Conservation (phyloP, 1,140 invertebrate species). For the Andrena cerasifolii region DNA sequence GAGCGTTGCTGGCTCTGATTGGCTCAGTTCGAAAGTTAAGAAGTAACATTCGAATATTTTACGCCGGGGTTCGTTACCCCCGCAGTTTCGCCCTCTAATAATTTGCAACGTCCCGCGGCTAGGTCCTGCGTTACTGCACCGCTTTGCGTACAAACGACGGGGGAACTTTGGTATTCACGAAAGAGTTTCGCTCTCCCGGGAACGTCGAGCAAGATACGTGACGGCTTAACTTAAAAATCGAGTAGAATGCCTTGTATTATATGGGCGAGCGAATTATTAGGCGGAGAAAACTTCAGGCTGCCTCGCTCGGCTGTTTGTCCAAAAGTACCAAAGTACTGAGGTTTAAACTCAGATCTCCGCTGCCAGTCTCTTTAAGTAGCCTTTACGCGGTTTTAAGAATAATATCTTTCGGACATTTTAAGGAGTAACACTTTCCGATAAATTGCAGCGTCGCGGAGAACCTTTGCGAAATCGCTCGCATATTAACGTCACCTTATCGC, state of each 20-base stretch:
- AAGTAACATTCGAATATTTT: not conserved
- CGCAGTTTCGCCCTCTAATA: not conserved
- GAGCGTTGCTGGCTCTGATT: too few relatives aligned
- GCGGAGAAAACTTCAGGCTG: too few relatives aligned
- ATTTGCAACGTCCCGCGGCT: not conserved
- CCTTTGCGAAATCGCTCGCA: too few relatives aligned
- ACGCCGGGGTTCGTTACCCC: not conserved
- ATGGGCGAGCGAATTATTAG: not conserved
- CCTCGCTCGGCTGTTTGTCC: too few relatives aligned
- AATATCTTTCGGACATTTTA: too few relatives aligned
- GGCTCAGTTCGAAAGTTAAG: not conserved
- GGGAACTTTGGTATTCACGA: constrained; percentile 5
- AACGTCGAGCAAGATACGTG: not conserved
- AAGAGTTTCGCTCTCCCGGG: not conserved
- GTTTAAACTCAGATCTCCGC: too few relatives aligned
- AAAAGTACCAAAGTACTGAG: too few relatives aligned
- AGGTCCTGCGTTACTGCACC: not conserved
- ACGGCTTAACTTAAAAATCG: not conserved
- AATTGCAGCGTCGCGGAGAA: too few relatives aligned
- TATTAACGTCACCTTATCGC: too few relatives aligned
- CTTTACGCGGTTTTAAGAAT: too few relatives aligned
- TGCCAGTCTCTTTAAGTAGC: too few relatives aligned
- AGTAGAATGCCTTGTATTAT: not conserved
- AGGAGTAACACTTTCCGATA: too few relatives aligned
- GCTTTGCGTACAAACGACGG: not conserved